Conservation (phyloP, 2,113 vertebrate genomes). For the Crotalus horridus region DNA sequence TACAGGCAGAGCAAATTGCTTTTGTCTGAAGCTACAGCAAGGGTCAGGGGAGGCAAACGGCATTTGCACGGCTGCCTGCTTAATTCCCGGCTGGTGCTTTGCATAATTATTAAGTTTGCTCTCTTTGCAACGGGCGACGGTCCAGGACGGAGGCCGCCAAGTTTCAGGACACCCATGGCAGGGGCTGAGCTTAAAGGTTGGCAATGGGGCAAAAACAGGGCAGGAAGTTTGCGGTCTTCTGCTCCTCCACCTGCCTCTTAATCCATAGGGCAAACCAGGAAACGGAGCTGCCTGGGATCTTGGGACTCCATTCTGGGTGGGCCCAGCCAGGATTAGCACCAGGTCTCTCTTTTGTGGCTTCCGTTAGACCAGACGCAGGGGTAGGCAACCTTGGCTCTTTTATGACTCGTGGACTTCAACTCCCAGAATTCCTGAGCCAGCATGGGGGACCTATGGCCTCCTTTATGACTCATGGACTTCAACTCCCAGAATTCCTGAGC, state of each 20-base stretch:
- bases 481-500: too few species aligned
- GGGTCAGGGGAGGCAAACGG: too few species aligned
- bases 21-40: conserved; percentile 55
- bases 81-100: conserved; percentile 49
- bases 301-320: background rate
- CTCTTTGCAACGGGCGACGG: background rate
- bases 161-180: too few species aligned
- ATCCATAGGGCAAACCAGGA: background rate
- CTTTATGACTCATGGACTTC: too few species aligned
- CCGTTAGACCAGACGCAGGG: background rate
- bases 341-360: background rate
- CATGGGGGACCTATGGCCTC: too few species aligned
- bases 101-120: conserved; percentile 45
- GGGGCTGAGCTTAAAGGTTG: background rate
- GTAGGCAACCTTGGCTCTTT: too few species aligned
- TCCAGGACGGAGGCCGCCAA: background rate
- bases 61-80: conserved; percentile 9
- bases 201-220: background rate
- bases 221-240: background rate
- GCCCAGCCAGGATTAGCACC: background rate
- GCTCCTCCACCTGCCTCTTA: background rate
- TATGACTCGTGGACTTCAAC: too few species aligned
- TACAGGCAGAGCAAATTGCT: conserved; percentile 61
- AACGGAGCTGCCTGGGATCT: background rate
- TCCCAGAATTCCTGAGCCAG: too few species aligned